phyloP scores from a whole-genome alignment of 2,797 vertebrate genomes.

The Octomys mimax region DNA sequence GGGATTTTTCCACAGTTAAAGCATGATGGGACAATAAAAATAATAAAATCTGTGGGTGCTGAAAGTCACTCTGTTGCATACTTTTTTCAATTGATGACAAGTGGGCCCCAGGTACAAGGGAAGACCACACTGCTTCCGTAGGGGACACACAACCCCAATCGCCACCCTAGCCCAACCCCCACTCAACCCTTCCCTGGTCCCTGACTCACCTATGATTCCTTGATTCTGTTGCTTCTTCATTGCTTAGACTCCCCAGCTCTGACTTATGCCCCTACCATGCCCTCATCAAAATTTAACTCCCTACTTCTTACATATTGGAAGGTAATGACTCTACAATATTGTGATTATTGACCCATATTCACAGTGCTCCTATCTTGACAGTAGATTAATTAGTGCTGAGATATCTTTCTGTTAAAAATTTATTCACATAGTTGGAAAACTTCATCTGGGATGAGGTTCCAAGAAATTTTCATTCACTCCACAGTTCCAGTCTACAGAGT shows the following conservation, averaged over 20 bases:
- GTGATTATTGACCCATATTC: slow-evolving; percentile 43
- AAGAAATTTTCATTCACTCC: background rate
- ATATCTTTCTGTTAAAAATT: slow-evolving; percentile 39
- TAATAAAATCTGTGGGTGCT: background rate
- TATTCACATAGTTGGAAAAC: background rate
- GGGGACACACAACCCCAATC: background rate
- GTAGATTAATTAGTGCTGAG: slow-evolving; percentile 47
- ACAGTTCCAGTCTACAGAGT: background rate
- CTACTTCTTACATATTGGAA: background rate
- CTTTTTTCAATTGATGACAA: background rate
- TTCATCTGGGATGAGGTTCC: background rate
- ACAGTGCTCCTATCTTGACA: background rate
- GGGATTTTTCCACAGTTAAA: slow-evolving; percentile 25
- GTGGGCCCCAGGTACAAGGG: background rate
- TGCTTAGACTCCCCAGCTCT: background rate
- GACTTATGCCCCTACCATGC: background rate
- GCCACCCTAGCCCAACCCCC: background rate
- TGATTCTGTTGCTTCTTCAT: background rate
- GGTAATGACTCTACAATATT: slow-evolving; percentile 9
- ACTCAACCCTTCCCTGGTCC: background rate
- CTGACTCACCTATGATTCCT: background rate
- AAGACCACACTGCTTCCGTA: background rate
- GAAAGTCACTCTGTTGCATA: background rate
- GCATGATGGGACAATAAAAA: slow-evolving; percentile 35
- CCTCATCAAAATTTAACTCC: background rate